Percentiles rank a stretch among this genome's conserved stretches.
Conservation (phyloP, 2,888 invertebrate species). For the Ornithoptera priamus region DNA sequence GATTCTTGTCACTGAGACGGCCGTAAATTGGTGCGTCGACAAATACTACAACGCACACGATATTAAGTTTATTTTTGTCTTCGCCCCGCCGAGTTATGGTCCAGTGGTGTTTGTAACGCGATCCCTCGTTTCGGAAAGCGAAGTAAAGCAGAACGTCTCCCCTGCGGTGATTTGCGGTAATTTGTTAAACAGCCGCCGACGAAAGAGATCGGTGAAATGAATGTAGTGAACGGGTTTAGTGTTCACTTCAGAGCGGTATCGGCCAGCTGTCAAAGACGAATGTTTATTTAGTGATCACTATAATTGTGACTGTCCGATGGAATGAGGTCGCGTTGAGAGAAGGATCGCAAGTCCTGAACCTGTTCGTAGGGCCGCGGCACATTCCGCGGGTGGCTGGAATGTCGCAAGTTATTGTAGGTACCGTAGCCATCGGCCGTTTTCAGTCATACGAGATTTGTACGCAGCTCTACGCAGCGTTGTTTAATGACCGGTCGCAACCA, state of each 20-base stretch:
- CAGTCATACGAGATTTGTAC: constrained; percentile 71
- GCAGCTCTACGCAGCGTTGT: constrained; percentile 62
- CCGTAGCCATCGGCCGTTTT: constrained; percentile 67
- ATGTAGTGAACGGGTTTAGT: constrained; percentile 66
- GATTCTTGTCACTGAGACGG: constrained; percentile 67
- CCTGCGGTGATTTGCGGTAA: constrained; percentile 69
- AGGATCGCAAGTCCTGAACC: constrained; percentile 61
- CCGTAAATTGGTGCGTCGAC: constrained; percentile 76
- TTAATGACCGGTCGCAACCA: constrained; percentile 63
- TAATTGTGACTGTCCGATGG: constrained; percentile 33
- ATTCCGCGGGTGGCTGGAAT: constrained; percentile 72
- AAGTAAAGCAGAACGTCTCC: constrained; percentile 69
- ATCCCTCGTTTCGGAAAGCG: constrained; percentile 73
- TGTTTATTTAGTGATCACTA: constrained; percentile 36
- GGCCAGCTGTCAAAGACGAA: constrained; percentile 64
- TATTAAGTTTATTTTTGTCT: constrained; percentile 80
- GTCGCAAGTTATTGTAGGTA: constrained; percentile 70
- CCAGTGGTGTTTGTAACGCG: constrained; percentile 78
- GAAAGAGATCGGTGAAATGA: constrained; percentile 71
- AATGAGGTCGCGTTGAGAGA: constrained; percentile 58
- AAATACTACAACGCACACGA: constrained; percentile 76
- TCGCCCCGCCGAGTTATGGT: constrained; percentile 78
- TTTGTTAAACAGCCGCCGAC: constrained; percentile 67
- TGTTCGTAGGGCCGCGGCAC: constrained; percentile 70
- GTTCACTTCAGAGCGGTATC: constrained; percentile 45